A percentile compares a stretch with the other conserved stretches of the same genome.
Conservation (phyloP, 37 sponge, comb jelly and placozoan species). For the Cliona cf. orientalis region DNA sequence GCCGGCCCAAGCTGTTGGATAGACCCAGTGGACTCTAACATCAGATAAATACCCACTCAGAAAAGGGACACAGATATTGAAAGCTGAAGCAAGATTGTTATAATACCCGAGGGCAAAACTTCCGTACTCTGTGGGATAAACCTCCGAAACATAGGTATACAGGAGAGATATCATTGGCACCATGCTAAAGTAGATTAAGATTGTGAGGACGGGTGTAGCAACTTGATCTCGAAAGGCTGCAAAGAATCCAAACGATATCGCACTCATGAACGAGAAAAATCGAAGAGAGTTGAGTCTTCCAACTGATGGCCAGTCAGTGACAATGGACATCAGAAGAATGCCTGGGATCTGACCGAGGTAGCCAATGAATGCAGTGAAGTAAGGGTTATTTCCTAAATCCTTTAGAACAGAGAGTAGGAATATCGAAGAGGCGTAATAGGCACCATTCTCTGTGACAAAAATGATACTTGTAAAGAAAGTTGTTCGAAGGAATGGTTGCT, state of each 20-base stretch:
- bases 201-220: conserved; percentile 29
- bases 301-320: conserved; percentile 59
- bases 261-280: conserved; percentile 10
- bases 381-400: conserved; percentile 16
- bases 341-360: conserved; percentile 65
- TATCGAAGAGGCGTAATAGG: conserved; percentile 32
- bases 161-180: conserved; percentile 38
- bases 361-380: conserved; percentile 45
- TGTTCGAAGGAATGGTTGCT: conserved; percentile 14
- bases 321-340: conserved; percentile 53
- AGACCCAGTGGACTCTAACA: no score
- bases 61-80: background rate
- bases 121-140: conserved; percentile 54
- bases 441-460: background rate
- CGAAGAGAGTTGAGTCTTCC: conserved; percentile 61
- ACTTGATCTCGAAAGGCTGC: conserved; percentile 30
- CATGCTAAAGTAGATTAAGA: conserved; percentile 58
- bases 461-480: conserved; percentile 25
- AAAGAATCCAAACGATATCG: conserved; percentile 31
- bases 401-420: conserved; percentile 35
- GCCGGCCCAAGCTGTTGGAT: no score
- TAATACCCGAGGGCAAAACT: conserved; percentile 19
- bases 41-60: no score
- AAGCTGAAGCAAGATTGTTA: background rate
- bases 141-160: conserved; percentile 54